Base-by-base conservation (phyloP, 92 coral and sea anemone species). In the Parazoanthus swiftii region DNA sequence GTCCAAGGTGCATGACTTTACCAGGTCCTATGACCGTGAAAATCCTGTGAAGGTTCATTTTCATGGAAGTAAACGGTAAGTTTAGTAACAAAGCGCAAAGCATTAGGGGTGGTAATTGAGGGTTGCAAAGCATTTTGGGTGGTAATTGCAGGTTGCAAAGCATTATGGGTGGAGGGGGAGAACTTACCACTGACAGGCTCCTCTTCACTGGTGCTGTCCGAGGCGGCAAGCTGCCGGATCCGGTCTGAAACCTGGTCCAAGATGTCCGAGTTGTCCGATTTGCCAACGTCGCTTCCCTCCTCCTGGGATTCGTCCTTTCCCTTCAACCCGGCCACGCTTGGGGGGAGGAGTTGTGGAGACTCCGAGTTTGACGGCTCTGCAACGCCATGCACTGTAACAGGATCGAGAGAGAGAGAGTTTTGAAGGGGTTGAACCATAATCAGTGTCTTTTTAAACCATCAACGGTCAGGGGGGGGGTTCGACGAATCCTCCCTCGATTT, bases 121-220 rank as follows among this genome's bases (percentile, higher is more conserved):
- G 33, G 13, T 50, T 50, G 56, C 81, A 76, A 15, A 5, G 50
- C 51, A 76, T 42, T 76, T 10, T 37, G 13, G 15, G 80, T 44
- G 23, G 56, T n/a, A 25, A 76, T 18, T 38, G n/a, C 59, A 20
- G 81, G 4, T 15, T 59, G 50, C 67, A 39, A 54, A 66, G 2
- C 43, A n/a, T 82, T 26, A 39, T 14, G 65, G n/a, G 10, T 15
- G 15, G 20, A 14, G 13, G 20, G 67, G 46, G 29, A 6, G 11
- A 36, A 70, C 93, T 73, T 86, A 92, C 94, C 89, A 78, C 91
- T 81, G 21, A 81, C 59, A 1, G 88, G 48, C 59, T 92, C 95
- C 20, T 95, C 99, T 67, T 93, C 98, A 63, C 97, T 84, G 21
- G 87, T 84, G 43, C 77, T 95, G 90, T 96, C 99, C 1, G 96